Percentiles rank a stretch among this genome's conserved stretches.
These are phyloP conservation scores for Paramisgurnus dabryanus DNA, from an alignment of 2,113 vertebrate species.

Conservation along the genomic window DNA sequence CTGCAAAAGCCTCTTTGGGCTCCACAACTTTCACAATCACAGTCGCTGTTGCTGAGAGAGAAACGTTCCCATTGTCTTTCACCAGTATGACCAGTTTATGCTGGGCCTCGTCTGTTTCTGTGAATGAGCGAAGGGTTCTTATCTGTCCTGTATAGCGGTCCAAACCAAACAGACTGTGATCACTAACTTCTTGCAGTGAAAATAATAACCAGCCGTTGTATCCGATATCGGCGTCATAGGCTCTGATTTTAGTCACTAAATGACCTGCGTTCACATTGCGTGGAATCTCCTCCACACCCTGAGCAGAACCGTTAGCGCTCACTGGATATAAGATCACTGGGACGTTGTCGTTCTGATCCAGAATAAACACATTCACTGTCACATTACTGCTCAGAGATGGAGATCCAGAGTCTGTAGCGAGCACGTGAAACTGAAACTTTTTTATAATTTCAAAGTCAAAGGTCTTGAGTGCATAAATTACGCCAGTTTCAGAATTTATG, in stretches of 20 bases:
- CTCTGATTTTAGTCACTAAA: slow-evolving; percentile 70
- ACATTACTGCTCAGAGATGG: slow-evolving; percentile 45
- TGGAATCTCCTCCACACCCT: slow-evolving; percentile 65
- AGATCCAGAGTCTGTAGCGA: slow-evolving; percentile 52
- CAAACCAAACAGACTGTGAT: slow-evolving; percentile 66
- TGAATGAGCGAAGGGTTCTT: slow-evolving; percentile 65
- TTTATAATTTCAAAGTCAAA: slow-evolving; percentile 60
- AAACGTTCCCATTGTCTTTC: slow-evolving; percentile 70
- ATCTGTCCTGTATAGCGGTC: slow-evolving; percentile 69
- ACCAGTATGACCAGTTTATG: slow-evolving; percentile 62
- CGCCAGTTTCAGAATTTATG: slow-evolving; percentile 56
- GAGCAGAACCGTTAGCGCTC: slow-evolving; percentile 66
- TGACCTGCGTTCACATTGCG: slow-evolving; percentile 66
- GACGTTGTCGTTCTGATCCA: slow-evolving; percentile 66
- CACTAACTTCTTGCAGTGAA: slow-evolving; percentile 64
- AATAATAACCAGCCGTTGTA: slow-evolving; percentile 72
- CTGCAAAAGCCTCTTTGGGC: slow-evolving; percentile 67
- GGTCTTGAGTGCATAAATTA: slow-evolving; percentile 49
- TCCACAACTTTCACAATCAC: slow-evolving; percentile 65
- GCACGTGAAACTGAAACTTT: slow-evolving; percentile 52
- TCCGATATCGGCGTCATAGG: slow-evolving; percentile 69
- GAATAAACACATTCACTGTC: slow-evolving; percentile 46
- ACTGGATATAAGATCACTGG: slow-evolving; percentile 71
- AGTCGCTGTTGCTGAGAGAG: slow-evolving; percentile 68
- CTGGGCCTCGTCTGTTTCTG: slow-evolving; percentile 65